A percentile compares a stretch with the other conserved stretches of the same genome.
Evolutionary conservation across 2,888 invertebrate genomes (phyloP).

Genomic region (Eremobia ochroleuca): DNA sequence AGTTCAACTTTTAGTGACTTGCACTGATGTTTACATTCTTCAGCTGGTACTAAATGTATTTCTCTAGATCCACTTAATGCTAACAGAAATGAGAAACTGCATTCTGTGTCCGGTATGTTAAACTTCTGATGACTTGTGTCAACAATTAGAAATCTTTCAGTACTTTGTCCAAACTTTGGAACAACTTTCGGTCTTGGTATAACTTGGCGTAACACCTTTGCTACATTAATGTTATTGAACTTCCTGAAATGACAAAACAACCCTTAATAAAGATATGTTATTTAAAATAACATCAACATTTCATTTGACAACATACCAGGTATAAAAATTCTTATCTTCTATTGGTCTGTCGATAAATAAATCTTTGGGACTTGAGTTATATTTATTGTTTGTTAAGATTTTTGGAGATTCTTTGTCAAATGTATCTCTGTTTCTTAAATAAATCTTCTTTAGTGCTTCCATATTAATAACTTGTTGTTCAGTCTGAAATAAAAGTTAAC

Average conservation of each 20-base stretch:
- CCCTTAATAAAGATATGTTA: background rate
- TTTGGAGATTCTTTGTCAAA: conserved; percentile 92
- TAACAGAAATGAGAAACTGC: conserved; percentile 94
- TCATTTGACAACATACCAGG: conserved; percentile 75
- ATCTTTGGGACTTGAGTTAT: conserved; percentile 82
- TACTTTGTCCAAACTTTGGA: conserved; percentile 94
- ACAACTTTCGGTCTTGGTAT: conserved; percentile 94
- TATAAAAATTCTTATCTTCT: conserved; percentile 74
- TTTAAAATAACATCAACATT: background rate
- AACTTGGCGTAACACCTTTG: conserved; percentile 93
- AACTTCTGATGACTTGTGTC: conserved; percentile 93
- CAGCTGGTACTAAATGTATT: conserved; percentile 94
- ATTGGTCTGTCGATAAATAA: conserved; percentile 76
- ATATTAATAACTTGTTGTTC: conserved; percentile 90
- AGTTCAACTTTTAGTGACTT: conserved; percentile 93
- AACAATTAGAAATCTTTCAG: conserved; percentile 95
- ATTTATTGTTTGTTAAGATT: conserved; percentile 86
- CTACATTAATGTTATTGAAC: conserved; percentile 94
- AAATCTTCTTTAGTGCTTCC: conserved; percentile 90
- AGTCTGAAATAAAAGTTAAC: conserved; percentile 83
- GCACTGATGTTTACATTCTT: conserved; percentile 94
- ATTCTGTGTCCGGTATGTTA: conserved; percentile 95
- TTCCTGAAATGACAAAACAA: conserved; percentile 90
- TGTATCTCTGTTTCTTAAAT: conserved; percentile 90
- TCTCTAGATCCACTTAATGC: conserved; percentile 94